Percentiles rank a stretch among this genome's conserved stretches.
phyloP scores from a whole-genome alignment of 30 jellyfish, hydroid and myxozoan genomes.

The Aurelia sp. region DNA sequence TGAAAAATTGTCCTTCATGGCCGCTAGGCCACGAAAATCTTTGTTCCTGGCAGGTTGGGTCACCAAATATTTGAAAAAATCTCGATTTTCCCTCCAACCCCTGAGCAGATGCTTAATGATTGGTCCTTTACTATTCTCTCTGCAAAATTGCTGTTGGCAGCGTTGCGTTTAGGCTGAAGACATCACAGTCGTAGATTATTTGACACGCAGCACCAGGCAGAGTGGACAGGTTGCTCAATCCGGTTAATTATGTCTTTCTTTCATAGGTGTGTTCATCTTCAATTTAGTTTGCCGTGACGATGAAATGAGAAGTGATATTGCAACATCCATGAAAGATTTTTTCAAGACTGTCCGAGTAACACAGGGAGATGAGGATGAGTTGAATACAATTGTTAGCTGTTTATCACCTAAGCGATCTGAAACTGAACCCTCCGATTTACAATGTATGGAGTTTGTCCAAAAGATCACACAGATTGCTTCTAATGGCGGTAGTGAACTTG shows the following conservation, averaged over 20 bases:
- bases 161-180: too few relatives aligned
- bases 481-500: neutral
- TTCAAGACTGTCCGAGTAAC: slow-evolving; percentile 1
- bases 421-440: neutral
- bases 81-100: too few relatives aligned
- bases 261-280: slow-evolving; percentile 30
- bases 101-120: too few relatives aligned
- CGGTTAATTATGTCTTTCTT: neutral
- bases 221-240: too few relatives aligned
- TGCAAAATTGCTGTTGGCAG: too few relatives aligned
- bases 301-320: slow-evolving; percentile 10
- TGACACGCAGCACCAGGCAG: too few relatives aligned
- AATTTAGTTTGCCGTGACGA: slow-evolving; percentile 50
- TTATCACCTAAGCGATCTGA: slow-evolving; percentile 21
- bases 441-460: neutral
- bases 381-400: slow-evolving; percentile 20
- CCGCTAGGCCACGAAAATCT: too few relatives aligned
- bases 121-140: too few relatives aligned
- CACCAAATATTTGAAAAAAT: too few relatives aligned
- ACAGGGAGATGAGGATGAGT: slow-evolving; percentile 23
- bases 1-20: too few relatives aligned
- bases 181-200: too few relatives aligned
- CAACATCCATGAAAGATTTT: neutral
- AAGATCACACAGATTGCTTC: neutral
- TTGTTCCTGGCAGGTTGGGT: too few relatives aligned